These are phyloP conservation scores for Hapalemur alaotrensis DNA, from an alignment of 2,797 vertebrate species.

Conservation along the genomic window DNA sequence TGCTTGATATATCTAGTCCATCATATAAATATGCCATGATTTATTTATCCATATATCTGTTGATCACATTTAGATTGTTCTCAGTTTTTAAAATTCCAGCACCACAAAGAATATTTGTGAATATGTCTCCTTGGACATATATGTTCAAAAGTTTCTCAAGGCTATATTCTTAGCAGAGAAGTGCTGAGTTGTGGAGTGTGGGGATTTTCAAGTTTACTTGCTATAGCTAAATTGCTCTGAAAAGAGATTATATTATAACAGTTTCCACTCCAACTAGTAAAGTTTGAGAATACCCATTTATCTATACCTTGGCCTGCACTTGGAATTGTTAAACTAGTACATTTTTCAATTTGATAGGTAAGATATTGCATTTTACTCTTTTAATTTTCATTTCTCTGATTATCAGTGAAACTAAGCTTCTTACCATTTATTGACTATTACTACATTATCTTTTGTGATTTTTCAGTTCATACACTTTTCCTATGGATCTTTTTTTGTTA, in stretches of 20 bases:
- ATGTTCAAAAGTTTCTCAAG: not conserved
- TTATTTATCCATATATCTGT: not conserved
- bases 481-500: not conserved
- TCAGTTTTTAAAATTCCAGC: not conserved
- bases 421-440: not conserved
- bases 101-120: not conserved
- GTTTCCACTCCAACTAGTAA: not conserved
- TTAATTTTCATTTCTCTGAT: not conserved
- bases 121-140: not conserved
- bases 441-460: not conserved
- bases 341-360: not conserved
- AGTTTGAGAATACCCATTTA: not conserved
- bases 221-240: not conserved
- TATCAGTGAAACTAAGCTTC: not conserved
- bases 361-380: not conserved
- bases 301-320: not conserved
- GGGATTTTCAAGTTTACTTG: not conserved
- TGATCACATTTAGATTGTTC: not conserved
- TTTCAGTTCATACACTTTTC: not conserved
- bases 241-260: not conserved
- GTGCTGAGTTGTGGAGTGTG: not conserved
- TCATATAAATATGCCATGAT: not conserved
- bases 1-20: not conserved
- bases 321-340: not conserved
- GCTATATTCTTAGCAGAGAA: not conserved